Evolutionary conservation across 2,797 vertebrate species (phyloP), one percentile per base, ranked within the genome.

Genomic region (Sciaenops ocellatus): DNA sequence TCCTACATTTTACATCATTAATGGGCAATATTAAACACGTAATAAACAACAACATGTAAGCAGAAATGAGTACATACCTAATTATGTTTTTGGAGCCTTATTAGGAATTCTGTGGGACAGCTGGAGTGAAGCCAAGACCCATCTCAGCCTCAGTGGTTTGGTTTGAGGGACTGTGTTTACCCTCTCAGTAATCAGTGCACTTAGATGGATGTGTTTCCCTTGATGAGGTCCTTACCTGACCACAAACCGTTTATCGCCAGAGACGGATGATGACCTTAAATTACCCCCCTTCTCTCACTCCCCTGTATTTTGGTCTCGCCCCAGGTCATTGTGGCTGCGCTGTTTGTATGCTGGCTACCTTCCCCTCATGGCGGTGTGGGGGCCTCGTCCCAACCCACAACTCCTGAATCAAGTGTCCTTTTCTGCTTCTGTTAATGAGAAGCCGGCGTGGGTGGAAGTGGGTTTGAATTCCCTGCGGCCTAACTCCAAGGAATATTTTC

Each of bases 181-280:
- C 16, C 80, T 82, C 84, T 76, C 84, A 83, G 85, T 89, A 89
- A 91, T 89, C 84, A 87, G 47, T 41, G 74, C 70, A 75, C 77
- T 85, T 69, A 73, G 84, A 87, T 88, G 71, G 85, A 90, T 88
- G 86, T 89, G 85, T 82, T 85, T 80, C 82, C 82, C 85, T 89
- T 88, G 79, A 89, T 88, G 89, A 77, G 83, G 78, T 80, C 71
- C 56, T 76, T 46, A 71, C 81, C 85, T 86, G 83, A 88, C 90
- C 90, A 84, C 90, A 88, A 72, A 55, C 46, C 72, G 61, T 86
- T 86, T 85, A 78, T 88, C 75, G n/a, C 38, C 66, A 66, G 17
- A 73, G 81, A 79, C 54, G 48, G 57, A 83, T 70, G 82, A 80
- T 84, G 81, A 86, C 89, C 85, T 79, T 69, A 87, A 90, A 90